Percentiles rank a stretch among this genome's conserved stretches.
Conservation (phyloP, 2,797 vertebrate species). For the Cirrhinus molitorella region DNA sequence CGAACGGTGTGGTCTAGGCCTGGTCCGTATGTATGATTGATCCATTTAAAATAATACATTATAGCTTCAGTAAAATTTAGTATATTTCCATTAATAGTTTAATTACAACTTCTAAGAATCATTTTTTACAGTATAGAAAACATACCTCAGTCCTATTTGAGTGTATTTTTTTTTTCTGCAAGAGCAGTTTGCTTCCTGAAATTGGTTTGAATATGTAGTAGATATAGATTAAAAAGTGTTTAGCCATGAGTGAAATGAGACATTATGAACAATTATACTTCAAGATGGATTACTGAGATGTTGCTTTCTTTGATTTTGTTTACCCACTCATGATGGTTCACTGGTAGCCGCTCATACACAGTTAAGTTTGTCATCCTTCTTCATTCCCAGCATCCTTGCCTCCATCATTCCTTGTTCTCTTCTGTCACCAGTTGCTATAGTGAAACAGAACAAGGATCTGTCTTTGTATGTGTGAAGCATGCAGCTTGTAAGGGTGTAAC, state of each 20-base stretch:
- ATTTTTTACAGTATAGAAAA: background rate
- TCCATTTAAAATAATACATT: no score
- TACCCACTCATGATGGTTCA: conserved; percentile 11
- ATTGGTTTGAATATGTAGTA: conserved; percentile 6
- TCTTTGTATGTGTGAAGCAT: conserved; percentile 26
- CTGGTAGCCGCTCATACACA: background rate
- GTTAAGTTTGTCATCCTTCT: conserved; percentile 19
- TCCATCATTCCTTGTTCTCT: conserved; percentile 1
- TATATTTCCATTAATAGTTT: background rate
- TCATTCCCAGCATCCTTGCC: background rate
- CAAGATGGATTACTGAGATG: conserved; percentile 1
- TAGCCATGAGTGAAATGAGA: conserved; percentile 9
- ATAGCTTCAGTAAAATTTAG: no score
- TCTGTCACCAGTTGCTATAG: conserved; percentile 40
- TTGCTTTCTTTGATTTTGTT: conserved; percentile 14
- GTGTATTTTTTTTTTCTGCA: background rate
- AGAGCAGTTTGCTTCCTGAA: background rate
- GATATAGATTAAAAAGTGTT: conserved; percentile 5
- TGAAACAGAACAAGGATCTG: conserved; percentile 10
- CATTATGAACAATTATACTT: conserved; percentile 3
- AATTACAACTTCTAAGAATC: background rate
- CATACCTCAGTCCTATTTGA: background rate
- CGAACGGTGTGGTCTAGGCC: no score
- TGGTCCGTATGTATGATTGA: no score
- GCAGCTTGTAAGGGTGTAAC: background rate